Percentiles rank a stretch among this genome's conserved stretches.
Conservation (phyloP, 2,888 invertebrate species). For the Drosophila mulleri region DNA sequence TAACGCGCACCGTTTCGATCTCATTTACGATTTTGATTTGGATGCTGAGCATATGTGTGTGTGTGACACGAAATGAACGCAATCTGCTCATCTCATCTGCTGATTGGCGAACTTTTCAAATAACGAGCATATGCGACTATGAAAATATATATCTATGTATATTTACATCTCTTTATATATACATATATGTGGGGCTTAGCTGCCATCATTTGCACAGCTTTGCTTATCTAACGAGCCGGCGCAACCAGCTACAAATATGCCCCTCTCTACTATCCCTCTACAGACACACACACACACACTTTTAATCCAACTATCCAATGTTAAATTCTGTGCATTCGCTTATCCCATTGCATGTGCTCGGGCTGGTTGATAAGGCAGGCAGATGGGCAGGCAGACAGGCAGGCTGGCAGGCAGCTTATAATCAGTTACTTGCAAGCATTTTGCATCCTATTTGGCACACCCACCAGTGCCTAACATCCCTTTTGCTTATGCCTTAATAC, state of each 20-base stretch:
- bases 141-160: constrained; percentile 26
- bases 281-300: not conserved
- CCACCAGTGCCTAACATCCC: not conserved
- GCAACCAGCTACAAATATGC: constrained; percentile 29
- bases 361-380: constrained; percentile 37
- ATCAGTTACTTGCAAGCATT: constrained; percentile 83
- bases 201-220: constrained; percentile 53
- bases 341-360: constrained; percentile 31
- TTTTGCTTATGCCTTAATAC: constrained; percentile 11
- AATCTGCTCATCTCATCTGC: constrained; percentile 52
- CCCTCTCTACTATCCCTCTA: not conserved
- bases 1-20: constrained; percentile 48
- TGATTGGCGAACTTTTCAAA: constrained; percentile 60
- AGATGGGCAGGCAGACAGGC: constrained; percentile 22
- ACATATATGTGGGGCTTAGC: constrained; percentile 15
- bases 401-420: constrained; percentile 55
- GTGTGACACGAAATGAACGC: constrained; percentile 33
- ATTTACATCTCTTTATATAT: not conserved
- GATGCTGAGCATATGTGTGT: constrained; percentile 30
- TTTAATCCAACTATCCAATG: constrained; percentile 16
- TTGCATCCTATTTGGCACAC: constrained; percentile 72
- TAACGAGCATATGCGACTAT: constrained; percentile 49
- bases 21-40: constrained; percentile 54
- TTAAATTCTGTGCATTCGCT: constrained; percentile 20
- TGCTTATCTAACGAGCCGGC: constrained; percentile 59